Base-by-base conservation (phyloP, 2,797 vertebrate species). In the Cottoperca gobio region DNA sequence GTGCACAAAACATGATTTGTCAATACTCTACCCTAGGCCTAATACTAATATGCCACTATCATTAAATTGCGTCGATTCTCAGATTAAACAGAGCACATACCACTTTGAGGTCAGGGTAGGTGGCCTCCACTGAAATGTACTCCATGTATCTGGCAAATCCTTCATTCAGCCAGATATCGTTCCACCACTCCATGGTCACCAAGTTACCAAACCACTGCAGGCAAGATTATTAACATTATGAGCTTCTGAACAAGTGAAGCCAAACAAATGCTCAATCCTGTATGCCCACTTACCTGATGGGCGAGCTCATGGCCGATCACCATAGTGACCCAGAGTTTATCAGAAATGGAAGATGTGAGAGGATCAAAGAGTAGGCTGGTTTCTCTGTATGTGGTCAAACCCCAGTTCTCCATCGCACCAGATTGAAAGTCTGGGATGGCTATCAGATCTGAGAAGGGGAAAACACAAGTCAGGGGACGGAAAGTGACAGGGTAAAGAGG, bases 401-500 rank as follows among this genome's bases (percentile, higher is more conserved):
- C 95, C 95, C 95, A 96, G 88, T 96, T 97, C 86, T 96, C 95
- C 96, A 96, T 97, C 0, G 95, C 95, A 50, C 95, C 95, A 0
- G 85, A 67, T 88, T 91, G 74, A 72, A 97, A 96, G 70, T 96
- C 95, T 60, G 95, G 94, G 74, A 96, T 95, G 9, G 95, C 95
- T 80, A 96, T 89, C 45, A 96, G 87, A 89, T 96, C 96, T 97
- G 84, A 83, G 40, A 76, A 67, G 83, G n/a, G 31, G 1, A 19
- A 55, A 59, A 33, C 17, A 61, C 31, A 49, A 1, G 31, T 52
- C 5, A 79, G 26, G n/a, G 23, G n/a, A 46, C 3, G 55, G 14
- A 63, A 45, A n/a, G 23, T 52, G 17, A 42, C 4, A 3, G 13
- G 11, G 2, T 11, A 53, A 42, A 35, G 3, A 62, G 0, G 19